Percentiles rank a stretch among this genome's conserved stretches.
These are phyloP conservation scores for Eudyptes chrysolophus DNA, from an alignment of 2,113 vertebrate species.

Conservation along the genomic window DNA sequence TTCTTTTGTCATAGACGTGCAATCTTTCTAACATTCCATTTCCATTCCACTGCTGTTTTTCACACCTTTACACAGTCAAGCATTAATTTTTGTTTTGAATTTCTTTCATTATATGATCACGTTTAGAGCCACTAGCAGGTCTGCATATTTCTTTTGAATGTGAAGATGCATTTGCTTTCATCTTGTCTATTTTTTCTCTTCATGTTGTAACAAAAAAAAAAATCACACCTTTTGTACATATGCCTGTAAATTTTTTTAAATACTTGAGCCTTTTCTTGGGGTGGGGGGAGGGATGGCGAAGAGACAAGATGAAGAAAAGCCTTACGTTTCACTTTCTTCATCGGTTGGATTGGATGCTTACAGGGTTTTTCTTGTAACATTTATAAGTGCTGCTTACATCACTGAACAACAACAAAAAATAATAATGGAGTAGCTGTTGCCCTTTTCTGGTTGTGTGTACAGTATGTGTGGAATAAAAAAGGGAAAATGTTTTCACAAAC, in stretches of 20 bases:
- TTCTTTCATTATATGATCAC: constrained; percentile 76
- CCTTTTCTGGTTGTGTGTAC: constrained; percentile 85
- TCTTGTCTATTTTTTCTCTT: constrained; percentile 81
- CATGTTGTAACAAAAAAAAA: constrained; percentile 83
- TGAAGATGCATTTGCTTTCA: constrained; percentile 86
- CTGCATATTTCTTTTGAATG: constrained; percentile 88
- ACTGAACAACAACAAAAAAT: constrained; percentile 85
- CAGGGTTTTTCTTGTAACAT: constrained; percentile 99
- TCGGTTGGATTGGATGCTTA: constrained; percentile 93
- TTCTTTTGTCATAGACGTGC: constrained; percentile 93
- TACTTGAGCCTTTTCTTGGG: constrained; percentile 98
- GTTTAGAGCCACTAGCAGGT: constrained; percentile 93
- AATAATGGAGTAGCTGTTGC: constrained; percentile 92
- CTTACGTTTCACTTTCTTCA: constrained; percentile 99
- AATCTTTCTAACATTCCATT: constrained; percentile 99
- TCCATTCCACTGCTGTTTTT: constrained; percentile 79
- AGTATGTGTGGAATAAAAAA: constrained; percentile 90
- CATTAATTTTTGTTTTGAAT: constrained; percentile 75
- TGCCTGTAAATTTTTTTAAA: constrained; percentile 99
- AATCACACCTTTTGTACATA: constrained; percentile 95
- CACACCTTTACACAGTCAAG: constrained; percentile 78
- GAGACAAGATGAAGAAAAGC: constrained; percentile 98
- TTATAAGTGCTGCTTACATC: constrained; percentile 99
- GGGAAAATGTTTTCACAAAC: constrained; percentile 85
- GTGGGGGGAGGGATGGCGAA: constrained; percentile 75